These are phyloP conservation scores for Smittia aterrima DNA, from an alignment of 2,888 invertebrate genomes.

Conservation along the genomic window DNA sequence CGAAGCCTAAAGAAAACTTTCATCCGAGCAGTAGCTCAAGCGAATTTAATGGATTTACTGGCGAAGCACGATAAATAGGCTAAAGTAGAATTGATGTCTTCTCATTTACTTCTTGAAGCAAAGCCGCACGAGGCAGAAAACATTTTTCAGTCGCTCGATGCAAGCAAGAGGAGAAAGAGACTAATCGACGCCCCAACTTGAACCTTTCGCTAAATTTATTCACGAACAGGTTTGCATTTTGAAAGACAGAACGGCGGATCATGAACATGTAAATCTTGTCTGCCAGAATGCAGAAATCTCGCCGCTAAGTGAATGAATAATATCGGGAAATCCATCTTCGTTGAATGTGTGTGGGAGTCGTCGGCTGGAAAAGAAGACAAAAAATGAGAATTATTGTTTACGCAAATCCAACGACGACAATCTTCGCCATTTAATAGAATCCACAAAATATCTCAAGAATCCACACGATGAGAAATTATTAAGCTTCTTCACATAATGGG, in stretches of 20 bases:
- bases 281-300: not conserved
- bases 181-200: not conserved
- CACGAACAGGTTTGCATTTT: not conserved
- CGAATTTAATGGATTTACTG: not conserved
- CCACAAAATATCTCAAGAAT: not conserved
- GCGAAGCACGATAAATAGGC: not conserved
- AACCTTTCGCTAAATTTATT: not conserved
- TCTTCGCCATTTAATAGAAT: not conserved
- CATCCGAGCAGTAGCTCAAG: not conserved
- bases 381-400: not conserved
- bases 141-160: not conserved
- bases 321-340: not conserved
- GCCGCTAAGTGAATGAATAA: not conserved
- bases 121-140: not conserved
- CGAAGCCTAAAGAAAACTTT: not conserved
- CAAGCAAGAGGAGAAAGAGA: not conserved
- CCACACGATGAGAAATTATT: not conserved
- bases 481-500: not conserved
- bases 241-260: not conserved
- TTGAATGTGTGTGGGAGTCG: not conserved
- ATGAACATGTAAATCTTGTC: not conserved
- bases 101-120: not conserved
- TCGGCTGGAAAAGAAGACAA: not conserved
- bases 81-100: slow-evolving; percentile 12
- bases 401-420: not conserved